These are phyloP conservation scores for Sturnira hondurensis DNA, from an alignment of 2,113 vertebrate species.

Conservation along the genomic window DNA sequence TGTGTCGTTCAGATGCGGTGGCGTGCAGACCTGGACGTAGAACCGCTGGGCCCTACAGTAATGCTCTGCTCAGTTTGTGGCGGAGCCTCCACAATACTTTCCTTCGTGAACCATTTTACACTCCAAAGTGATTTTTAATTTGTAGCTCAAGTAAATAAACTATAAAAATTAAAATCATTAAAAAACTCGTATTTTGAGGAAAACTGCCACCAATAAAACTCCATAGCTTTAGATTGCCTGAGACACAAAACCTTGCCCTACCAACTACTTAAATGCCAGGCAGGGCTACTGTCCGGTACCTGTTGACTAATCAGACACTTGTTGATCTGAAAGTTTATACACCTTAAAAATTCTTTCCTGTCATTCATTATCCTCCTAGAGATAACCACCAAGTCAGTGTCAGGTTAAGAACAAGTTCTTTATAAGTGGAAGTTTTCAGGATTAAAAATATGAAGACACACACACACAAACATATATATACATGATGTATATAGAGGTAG, in stretches of 20 bases:
- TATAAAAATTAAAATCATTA: constrained; percentile 45
- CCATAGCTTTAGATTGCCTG: constrained; percentile 51
- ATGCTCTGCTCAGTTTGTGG: background rate
- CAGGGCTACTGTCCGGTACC: constrained; percentile 74
- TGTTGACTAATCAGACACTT: constrained; percentile 55
- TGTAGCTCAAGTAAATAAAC: background rate
- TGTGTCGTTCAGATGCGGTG: background rate
- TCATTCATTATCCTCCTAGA: constrained; percentile 77
- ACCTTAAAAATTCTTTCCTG: constrained; percentile 78
- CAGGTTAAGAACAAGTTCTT: constrained; percentile 59
- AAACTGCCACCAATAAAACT: constrained; percentile 66
- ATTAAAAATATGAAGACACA: background rate
- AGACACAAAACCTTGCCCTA: constrained; percentile 65
- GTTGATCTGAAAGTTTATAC: constrained; percentile 77
- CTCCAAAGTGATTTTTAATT: constrained; percentile 20
- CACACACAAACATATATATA: background rate
- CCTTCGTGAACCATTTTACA: background rate
- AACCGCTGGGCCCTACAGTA: background rate
- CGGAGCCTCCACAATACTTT: background rate
- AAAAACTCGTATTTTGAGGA: constrained; percentile 50
- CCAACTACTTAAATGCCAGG: background rate
- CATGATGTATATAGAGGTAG: fast-evolving
- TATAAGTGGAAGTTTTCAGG: constrained; percentile 42
- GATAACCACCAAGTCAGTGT: constrained; percentile 67
- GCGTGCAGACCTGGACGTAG: background rate